phyloP scores from a whole-genome alignment of 2,797 vertebrate species.

The Thunnus albacares region DNA sequence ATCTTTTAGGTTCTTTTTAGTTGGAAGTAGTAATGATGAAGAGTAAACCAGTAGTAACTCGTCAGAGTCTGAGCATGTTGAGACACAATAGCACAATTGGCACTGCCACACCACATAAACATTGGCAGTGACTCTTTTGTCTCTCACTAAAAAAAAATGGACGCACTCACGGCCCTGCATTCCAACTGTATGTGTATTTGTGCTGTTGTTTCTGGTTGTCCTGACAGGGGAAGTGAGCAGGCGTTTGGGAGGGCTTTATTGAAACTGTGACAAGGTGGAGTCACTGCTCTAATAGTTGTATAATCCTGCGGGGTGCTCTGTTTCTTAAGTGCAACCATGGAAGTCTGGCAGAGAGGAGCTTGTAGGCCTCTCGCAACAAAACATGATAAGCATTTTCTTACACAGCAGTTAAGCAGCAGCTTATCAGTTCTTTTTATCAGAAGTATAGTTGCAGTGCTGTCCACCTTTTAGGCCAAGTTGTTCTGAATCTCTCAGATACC shows the following conservation, averaged over 20 bases:
- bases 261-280: conserved; percentile 79
- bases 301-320: conserved; percentile 62
- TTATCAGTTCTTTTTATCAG: neutral
- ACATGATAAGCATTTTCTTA: conserved; percentile 19
- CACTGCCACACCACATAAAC: conserved; percentile 60
- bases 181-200: conserved; percentile 67
- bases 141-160: conserved; percentile 39
- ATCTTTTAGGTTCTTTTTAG: conserved; percentile 22
- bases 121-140: conserved; percentile 61
- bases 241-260: conserved; percentile 72
- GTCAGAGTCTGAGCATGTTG: conserved; percentile 72
- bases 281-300: conserved; percentile 73
- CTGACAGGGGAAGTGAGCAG: conserved; percentile 76
- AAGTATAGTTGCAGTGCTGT: neutral
- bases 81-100: conserved; percentile 70
- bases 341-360: conserved; percentile 31
- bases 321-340: conserved; percentile 55
- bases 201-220: conserved; percentile 75
- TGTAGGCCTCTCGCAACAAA: conserved; percentile 17
- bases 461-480: neutral
- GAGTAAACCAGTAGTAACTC: conserved; percentile 60
- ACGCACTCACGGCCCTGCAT: conserved; percentile 64
- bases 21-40: conserved; percentile 41
- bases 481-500: neutral
- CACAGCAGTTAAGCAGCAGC: neutral